Evolutionary conservation across 2,113 vertebrate genomes (phyloP).

Genomic region (Zosterops japonicus): DNA sequence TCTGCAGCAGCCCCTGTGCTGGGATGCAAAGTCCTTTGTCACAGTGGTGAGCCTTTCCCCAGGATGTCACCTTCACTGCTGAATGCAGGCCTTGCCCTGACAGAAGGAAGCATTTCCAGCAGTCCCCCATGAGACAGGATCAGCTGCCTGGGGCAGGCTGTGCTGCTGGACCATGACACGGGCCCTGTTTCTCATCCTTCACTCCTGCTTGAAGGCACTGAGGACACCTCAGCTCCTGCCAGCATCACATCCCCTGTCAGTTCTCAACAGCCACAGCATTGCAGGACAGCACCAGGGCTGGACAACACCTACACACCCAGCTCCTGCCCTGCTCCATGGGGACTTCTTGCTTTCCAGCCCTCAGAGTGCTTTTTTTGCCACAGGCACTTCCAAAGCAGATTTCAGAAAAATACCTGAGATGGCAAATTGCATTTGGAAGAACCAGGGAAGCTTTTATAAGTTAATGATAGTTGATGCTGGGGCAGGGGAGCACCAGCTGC

Average conservation of each 20-base stretch:
- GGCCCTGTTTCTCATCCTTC: neutral
- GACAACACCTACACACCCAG: neutral
- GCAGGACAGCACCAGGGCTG: neutral
- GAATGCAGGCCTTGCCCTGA: neutral
- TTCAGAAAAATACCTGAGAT: neutral
- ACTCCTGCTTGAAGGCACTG: neutral
- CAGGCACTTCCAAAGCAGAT: neutral
- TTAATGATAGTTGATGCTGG: neutral
- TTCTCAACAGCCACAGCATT: neutral
- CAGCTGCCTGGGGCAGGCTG: neutral
- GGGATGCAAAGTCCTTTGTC: neutral
- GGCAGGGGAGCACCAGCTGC: neutral
- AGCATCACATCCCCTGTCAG: fast-evolving
- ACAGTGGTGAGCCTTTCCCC: neutral
- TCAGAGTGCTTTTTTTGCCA: neutral
- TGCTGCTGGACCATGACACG: fast-evolving
- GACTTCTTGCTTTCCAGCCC: neutral
- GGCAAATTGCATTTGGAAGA: neutral
- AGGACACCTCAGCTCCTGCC: neutral
- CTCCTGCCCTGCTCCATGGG: neutral
- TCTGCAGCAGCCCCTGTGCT: neutral
- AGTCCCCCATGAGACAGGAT: neutral
- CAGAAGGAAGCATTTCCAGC: neutral
- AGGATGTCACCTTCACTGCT: neutral
- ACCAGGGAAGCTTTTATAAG: neutral